Base-by-base conservation (phyloP, 2,113 vertebrate genomes). In the Neolamprologus devosi region DNA sequence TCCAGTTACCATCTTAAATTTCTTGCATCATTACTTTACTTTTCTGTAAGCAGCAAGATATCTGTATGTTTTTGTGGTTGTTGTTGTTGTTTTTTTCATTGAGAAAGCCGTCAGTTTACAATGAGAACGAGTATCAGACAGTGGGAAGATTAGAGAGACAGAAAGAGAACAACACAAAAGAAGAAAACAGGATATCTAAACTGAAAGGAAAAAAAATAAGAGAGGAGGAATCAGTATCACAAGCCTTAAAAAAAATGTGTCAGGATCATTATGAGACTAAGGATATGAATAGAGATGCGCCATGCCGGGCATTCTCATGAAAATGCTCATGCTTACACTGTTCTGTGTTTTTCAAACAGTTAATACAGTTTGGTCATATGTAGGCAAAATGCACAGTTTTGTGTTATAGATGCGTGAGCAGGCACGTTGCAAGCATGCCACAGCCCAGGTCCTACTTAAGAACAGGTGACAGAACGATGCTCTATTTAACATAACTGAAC, bases 251-350 rank as follows among this genome's bases (percentile, higher is more conserved):
- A 96, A 91, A 96, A 96, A 19, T 96, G 94, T 97, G 97, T 96
- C 96, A 97, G 95, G 95, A 97, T 97, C 95, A 93, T 97, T 97
- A 97, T 96, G 95, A 93, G 92, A 80, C 84, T 92, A 92, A 91
- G 93, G 93, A 94, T 94, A 95, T 93, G 90, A 95, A 93, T 91
- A 93, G 92, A 92, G 87, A 73, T 81, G 60, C 51, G 88, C 87
- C 81, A 85, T 54, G 90, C 65, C 33, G 33, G 73, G 85, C 87
- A 63, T 78, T 86, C 85, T 90, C 86, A 89, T 58, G 63, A 95
- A 89, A 89, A 87, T 83, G 81, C 45, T 91, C 88, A 85, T 70
- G 68, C 75, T 87, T 5, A 78, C 83, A 82, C 88, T 65, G 68
- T 93, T 86, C 81, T 85, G 73, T 92, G 87, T 85, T 81, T 90